These are phyloP conservation scores for Buceros bicornis DNA, from an alignment of 2,797 vertebrate species.

Conservation along the genomic window DNA sequence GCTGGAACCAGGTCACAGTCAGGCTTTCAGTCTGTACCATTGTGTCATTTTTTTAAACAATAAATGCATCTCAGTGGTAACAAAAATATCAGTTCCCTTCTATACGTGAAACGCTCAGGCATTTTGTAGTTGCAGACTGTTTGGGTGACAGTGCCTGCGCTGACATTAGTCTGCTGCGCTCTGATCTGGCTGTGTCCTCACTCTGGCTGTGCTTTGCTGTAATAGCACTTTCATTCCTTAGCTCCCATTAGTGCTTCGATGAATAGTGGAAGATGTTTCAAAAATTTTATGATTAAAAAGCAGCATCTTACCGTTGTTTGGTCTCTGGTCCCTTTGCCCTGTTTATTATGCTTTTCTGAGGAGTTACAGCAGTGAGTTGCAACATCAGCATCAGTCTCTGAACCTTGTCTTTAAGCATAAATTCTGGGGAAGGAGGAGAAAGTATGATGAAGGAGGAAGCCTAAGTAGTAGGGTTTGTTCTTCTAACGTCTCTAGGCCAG, in stretches of 20 bases:
- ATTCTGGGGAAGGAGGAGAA: not conserved
- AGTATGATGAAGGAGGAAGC: not conserved
- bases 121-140: not conserved
- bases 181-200: not conserved
- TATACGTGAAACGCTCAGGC: not conserved
- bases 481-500: not conserved
- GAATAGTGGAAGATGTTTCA: conserved; percentile 12
- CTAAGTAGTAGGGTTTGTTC: not conserved
- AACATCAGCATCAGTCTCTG: not conserved
- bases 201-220: not conserved
- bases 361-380: not conserved
- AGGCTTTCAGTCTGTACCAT: not conserved
- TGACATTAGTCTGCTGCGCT: not conserved
- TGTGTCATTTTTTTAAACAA: not conserved
- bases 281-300: conserved; percentile 7
- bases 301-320: not conserved
- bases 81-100: not conserved
- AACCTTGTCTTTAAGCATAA: not conserved
- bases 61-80: not conserved
- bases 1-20: accelerated
- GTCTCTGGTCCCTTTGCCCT: not conserved
- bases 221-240: not conserved
- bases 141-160: not conserved
- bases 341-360: not conserved
- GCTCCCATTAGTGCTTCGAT: not conserved